Base-by-base conservation (phyloP, 1,140 invertebrate genomes). In the Hesperophylax magnus region DNA sequence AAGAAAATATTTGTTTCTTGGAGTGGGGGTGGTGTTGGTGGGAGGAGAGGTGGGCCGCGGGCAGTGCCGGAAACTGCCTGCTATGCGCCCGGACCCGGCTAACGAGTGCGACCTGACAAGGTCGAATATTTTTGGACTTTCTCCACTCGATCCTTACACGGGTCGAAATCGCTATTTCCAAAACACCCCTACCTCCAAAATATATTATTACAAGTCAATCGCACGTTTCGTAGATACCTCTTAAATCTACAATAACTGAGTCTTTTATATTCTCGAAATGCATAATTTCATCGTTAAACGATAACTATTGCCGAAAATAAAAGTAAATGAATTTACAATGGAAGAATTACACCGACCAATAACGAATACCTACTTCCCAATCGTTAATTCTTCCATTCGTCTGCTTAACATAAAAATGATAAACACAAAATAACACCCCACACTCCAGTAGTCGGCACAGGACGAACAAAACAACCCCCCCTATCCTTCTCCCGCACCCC, bases 31-130 rank as follows among this genome's bases (percentile, higher is more conserved):
- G 39, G 9, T 9, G 39, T 9, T 14, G 9, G 39, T 11, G 11
- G 0, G 9, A 11, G 39, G 39, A 1, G 39, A 14, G 39, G 52
- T 31, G 24, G 56, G 74, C 27, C 18, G n/a, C 24, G 56, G 58
- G 58, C 15, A 39, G 58, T 39, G 39, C 75, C 75, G 75, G 58
- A 77, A 77, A 61, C 75, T 60, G 75, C 22, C 60, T 39, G 24
- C 75, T 24, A 34, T 61, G 56, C 22, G 34, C 47, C 71, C 71
- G 31, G 52, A 75, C 72, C 72, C 72, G 72, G 72, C 72, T 77
- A 61, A 77, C 75, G 75, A 77, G 60, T 77, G 75, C 60, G 75
- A 77, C 75, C 75, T 61, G n/a, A 39, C 56, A 77, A 77, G 75
- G 67, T 71, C 67, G 39, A 71, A 71, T 52, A 71, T 71, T 71